These are phyloP conservation scores for Drosophila recens DNA, from an alignment of 2,888 invertebrate genomes.

Conservation along the genomic window DNA sequence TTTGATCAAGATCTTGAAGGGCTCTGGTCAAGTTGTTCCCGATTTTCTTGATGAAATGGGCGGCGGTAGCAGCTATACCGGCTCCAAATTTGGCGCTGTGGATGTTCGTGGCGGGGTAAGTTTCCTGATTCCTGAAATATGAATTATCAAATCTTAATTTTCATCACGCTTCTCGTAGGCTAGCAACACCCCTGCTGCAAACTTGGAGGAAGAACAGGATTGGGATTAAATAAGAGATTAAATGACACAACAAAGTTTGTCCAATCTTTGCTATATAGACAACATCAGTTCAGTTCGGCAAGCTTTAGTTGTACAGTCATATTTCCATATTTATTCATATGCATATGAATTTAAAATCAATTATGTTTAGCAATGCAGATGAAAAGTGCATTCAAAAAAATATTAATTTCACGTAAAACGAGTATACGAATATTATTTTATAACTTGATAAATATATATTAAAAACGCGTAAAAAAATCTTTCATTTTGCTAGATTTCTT, in stretches of 20 bases:
- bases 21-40: slow-evolving; percentile 93
- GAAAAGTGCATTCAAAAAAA: slow-evolving; percentile 22
- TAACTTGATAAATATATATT: slow-evolving; percentile 19
- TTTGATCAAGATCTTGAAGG: slow-evolving; percentile 90
- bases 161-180: neutral
- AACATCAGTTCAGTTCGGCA: neutral
- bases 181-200: slow-evolving; percentile 40
- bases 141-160: slow-evolving; percentile 6
- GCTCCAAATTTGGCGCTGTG: slow-evolving; percentile 89
- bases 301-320: neutral
- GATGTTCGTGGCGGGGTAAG: slow-evolving; percentile 86
- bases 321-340: slow-evolving; percentile 1
- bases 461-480: neutral
- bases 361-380: slow-evolving; percentile 14
- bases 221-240: slow-evolving; percentile 54
- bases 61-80: slow-evolving; percentile 71
- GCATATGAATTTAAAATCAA: neutral
- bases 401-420: slow-evolving; percentile 9
- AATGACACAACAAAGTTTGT: neutral
- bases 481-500: too few relatives aligned
- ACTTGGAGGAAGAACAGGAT: slow-evolving; percentile 67
- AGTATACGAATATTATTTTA: slow-evolving; percentile 5
- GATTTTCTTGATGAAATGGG: slow-evolving; percentile 88
- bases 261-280: neutral
- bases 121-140: slow-evolving; percentile 8